Percentiles rank a stretch among this genome's conserved stretches.
Evolutionary conservation across 1,140 invertebrate species (phyloP).

Genomic region (Lutraria rhynchaena): DNA sequence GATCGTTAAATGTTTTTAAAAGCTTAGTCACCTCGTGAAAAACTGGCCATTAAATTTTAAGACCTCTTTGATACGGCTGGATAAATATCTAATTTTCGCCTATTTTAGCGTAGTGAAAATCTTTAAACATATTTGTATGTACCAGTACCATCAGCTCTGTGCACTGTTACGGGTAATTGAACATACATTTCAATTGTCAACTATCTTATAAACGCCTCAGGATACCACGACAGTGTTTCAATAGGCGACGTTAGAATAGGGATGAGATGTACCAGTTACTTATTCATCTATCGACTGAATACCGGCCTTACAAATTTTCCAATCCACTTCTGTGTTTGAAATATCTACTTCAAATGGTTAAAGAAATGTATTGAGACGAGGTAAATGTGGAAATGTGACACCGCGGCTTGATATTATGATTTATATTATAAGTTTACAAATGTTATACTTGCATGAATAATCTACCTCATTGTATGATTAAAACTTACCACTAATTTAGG

Average conservation of each 20-base stretch:
- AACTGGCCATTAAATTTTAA: slow-evolving; percentile 28
- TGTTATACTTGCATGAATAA: too few species aligned
- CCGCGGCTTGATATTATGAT: background rate
- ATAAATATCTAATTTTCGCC: slow-evolving; percentile 12
- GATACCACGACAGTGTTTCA: slow-evolving; percentile 7
- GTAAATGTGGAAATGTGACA: background rate
- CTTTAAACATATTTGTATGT: slow-evolving; percentile 24
- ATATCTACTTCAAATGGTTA: slow-evolving; percentile 8
- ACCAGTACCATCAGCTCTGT: slow-evolving; percentile 21
- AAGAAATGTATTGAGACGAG: background rate
- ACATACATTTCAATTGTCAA: slow-evolving; percentile 16
- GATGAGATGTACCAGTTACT: slow-evolving; percentile 20
- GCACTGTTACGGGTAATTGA: slow-evolving; percentile 29
- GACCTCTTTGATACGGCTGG: slow-evolving; percentile 14
- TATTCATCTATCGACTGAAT: background rate
- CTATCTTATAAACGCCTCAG: slow-evolving; percentile 11
- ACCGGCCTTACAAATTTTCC: background rate
- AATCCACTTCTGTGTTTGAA: slow-evolving; percentile 19
- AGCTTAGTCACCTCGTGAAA: slow-evolving; percentile 12
- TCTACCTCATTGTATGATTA: too few species aligned
- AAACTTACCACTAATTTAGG: too few species aligned
- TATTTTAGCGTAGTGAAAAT: slow-evolving; percentile 8
- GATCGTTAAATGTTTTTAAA: slow-evolving; percentile 3
- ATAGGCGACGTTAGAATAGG: slow-evolving; percentile 7
- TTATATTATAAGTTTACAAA: too few species aligned